A percentile compares a stretch with the other conserved stretches of the same genome.
Evolutionary conservation across 2,113 vertebrate species (phyloP).

Genomic region (Benitochromis conjunctus): DNA sequence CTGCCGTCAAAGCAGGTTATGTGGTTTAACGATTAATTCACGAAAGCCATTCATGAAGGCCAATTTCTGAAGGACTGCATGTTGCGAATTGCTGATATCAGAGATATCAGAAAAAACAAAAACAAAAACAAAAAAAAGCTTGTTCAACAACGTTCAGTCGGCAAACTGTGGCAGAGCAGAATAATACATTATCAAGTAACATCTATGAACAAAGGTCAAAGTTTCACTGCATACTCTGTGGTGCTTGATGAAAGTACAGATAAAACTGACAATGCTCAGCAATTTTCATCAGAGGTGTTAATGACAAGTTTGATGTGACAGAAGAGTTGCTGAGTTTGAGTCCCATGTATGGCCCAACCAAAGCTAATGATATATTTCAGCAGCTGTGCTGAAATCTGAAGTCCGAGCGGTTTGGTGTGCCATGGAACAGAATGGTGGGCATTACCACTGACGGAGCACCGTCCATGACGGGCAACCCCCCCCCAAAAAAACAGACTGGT

Average conservation of each 20-base stretch:
- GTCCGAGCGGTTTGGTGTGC: not conserved
- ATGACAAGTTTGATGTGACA: not conserved
- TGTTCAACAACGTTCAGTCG: not conserved
- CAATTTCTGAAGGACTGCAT: not conserved
- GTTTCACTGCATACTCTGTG: not conserved
- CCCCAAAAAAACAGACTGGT: not conserved
- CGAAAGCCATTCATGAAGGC: not conserved
- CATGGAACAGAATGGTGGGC: not conserved
- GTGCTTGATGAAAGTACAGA: not conserved
- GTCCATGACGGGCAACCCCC: no score
- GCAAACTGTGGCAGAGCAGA: not conserved
- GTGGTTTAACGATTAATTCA: not conserved
- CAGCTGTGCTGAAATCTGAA: no score
- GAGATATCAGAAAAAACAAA: not conserved
- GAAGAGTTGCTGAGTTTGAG: not conserved
- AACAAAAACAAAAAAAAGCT: not conserved
- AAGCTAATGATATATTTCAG: not conserved
- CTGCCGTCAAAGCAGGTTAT: not conserved
- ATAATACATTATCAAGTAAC: not conserved
- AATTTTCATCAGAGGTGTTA: not conserved
- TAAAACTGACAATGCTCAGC: not conserved
- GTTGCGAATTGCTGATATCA: not conserved
- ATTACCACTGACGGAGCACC: not conserved
- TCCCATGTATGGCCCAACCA: not conserved
- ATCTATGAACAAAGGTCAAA: not conserved